These are phyloP conservation scores for Megaleporinus macrocephalus DNA, from an alignment of 2,113 vertebrate genomes.

Conservation along the genomic window DNA sequence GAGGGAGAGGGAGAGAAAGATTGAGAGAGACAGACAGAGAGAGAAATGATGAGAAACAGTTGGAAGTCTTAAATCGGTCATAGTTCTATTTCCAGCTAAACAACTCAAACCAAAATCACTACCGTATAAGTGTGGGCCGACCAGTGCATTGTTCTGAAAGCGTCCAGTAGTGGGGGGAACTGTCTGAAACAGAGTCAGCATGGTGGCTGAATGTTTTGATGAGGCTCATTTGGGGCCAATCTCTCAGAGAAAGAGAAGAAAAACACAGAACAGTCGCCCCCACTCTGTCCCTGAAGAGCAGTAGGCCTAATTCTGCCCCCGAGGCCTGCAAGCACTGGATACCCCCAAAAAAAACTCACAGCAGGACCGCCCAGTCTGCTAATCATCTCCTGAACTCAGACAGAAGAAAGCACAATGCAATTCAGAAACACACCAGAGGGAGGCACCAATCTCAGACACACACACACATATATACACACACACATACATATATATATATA, in stretches of 20 bases:
- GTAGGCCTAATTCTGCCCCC: conserved; percentile 7
- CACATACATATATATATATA: no score
- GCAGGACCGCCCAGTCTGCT: conserved; percentile 19
- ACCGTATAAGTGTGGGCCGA: background rate
- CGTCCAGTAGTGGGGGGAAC: background rate
- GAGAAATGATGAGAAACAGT: conserved; percentile 7
- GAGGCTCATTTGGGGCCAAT: conserved; percentile 12
- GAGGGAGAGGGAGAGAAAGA: no score
- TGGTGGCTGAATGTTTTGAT: conserved; percentile 18
- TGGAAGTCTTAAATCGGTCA: conserved; percentile 4
- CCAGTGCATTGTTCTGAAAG: background rate
- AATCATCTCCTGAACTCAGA: conserved; percentile 28
- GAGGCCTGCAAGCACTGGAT: background rate
- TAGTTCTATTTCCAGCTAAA: conserved; percentile 29
- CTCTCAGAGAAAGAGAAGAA: background rate
- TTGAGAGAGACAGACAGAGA: background rate
- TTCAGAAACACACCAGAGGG: background rate
- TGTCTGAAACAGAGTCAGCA: background rate
- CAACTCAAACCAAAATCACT: conserved; percentile 3
- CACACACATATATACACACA: no score
- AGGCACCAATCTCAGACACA: background rate
- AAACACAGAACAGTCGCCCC: conserved; percentile 16
- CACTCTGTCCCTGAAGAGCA: background rate
- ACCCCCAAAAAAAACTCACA: background rate
- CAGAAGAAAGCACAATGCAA: background rate